Conservation (phyloP, 2,888 invertebrate genomes). For the Lycocerus yunnanus region DNA sequence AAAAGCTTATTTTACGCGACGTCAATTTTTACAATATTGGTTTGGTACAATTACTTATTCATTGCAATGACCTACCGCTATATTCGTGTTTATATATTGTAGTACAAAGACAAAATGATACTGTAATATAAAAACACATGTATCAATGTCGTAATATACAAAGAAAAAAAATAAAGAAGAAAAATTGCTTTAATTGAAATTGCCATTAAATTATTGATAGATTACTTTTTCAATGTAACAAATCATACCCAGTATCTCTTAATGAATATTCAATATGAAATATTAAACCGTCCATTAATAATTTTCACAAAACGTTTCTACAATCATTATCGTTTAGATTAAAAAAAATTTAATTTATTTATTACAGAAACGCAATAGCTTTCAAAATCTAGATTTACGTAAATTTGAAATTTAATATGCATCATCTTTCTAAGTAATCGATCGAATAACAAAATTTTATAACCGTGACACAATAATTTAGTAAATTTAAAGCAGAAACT, state of each 20-base stretch:
- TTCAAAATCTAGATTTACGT: neutral
- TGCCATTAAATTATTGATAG: neutral
- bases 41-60: constrained; percentile 17
- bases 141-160: constrained; percentile 1
- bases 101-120: neutral
- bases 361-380: neutral
- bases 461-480: neutral
- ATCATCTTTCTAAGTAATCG: neutral
- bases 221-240: constrained; percentile 2
- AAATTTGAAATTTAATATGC: neutral
- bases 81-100: neutral
- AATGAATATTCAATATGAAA: constrained; percentile 5
- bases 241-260: neutral
- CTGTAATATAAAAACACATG: neutral
- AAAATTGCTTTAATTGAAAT: neutral
- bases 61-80: constrained; percentile 6
- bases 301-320: neutral
- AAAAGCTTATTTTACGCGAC: constrained; percentile 25
- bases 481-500: neutral
- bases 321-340: neutral
- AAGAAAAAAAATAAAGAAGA: neutral
- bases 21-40: constrained; percentile 27
- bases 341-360: neutral
- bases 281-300: constrained; percentile 1
- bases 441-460: neutral